Base-by-base conservation (phyloP, 2,113 vertebrate species). In the Stegostoma tigrinum region DNA sequence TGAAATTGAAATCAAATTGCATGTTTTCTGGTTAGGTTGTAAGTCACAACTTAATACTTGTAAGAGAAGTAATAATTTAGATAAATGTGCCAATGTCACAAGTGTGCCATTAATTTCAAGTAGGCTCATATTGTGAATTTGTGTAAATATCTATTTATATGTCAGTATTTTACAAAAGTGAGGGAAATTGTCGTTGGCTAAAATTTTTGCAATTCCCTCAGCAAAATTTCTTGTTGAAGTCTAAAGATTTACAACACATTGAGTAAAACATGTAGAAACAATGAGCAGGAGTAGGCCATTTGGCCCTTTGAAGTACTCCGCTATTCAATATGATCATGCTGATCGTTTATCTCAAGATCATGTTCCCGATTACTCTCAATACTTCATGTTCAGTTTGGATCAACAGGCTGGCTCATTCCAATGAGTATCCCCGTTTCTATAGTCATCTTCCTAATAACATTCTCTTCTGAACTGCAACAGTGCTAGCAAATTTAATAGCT, bases 1-100 rank as follows among this genome's bases (percentile, higher is more conserved):
- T 70, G 19, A 95, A 95, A 27, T 70, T 70, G 94, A 72, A 95
- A 15, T 17, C 52, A 72, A 95, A 75, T 95, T 66, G 30, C 89
- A 91, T 91, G 55, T 91, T 91, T 91, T 91, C 19, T 27, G 12
- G 42, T 17, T 72, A 68, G 27, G 68, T 42, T 75, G 42, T 42
- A 12, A 52, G 34, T 95, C 23, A 30, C 38, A 83, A 93, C 23
- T 93, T 1, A 66, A 91, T 61, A 90, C 34, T 64, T 15, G 30
- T 66, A 64, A n/a, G 34, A n/a, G 52, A 34, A 21, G 5, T n/a
- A n/a, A 7, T 91, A 55, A 64, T 91, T 64, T 12, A 89, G 15
- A 1, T 1, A 64, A 30, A 27, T n/a, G 87, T 21, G 6, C 17
- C 55, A 3, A 64, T 38, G 17, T n/a, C 61, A 55, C 89, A 66